Evolutionary conservation across 1,140 invertebrate species (phyloP).

Genomic region (Drosophila persimilis): DNA sequence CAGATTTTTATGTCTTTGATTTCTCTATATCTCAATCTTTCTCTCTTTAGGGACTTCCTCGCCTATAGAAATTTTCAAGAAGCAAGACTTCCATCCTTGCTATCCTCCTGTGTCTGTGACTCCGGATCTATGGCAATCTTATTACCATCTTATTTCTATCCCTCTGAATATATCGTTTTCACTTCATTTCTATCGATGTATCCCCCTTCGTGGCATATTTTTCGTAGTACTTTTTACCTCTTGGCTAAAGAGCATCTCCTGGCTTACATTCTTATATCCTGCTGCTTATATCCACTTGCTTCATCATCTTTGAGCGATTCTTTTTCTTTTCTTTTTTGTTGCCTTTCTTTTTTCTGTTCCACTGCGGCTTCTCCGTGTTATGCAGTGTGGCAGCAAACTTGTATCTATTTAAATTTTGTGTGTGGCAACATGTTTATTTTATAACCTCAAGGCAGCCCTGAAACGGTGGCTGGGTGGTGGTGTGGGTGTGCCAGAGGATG

Average conservation of each 20-base stretch:
- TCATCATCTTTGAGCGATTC: constrained; percentile 14
- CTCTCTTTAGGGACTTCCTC: too few relatives aligned
- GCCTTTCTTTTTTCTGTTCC: constrained; percentile 1
- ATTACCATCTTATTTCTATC: too few relatives aligned
- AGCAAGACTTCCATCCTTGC: too few relatives aligned
- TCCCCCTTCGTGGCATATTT: too few relatives aligned
- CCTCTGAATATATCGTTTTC: too few relatives aligned
- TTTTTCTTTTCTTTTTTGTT: constrained; percentile 9
- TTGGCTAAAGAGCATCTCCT: neutral
- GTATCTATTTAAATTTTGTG: constrained; percentile 83
- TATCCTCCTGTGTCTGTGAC: too few relatives aligned
- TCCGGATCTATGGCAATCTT: too few relatives aligned
- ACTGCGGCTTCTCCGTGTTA: constrained; percentile 77
- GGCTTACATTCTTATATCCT: neutral
- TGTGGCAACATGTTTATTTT: constrained; percentile 83
- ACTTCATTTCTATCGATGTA: too few relatives aligned
- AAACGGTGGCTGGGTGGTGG: neutral
- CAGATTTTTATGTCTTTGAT: too few relatives aligned
- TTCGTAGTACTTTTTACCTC: neutral
- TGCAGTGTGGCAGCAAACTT: constrained; percentile 75
- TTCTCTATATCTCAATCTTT: too few relatives aligned
- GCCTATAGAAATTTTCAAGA: too few relatives aligned
- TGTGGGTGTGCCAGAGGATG: neutral
- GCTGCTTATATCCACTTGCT: neutral
- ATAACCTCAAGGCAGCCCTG: constrained; percentile 72